Conservation (phyloP, 2,113 vertebrate species). For the Apistogramma diplotaenia region DNA sequence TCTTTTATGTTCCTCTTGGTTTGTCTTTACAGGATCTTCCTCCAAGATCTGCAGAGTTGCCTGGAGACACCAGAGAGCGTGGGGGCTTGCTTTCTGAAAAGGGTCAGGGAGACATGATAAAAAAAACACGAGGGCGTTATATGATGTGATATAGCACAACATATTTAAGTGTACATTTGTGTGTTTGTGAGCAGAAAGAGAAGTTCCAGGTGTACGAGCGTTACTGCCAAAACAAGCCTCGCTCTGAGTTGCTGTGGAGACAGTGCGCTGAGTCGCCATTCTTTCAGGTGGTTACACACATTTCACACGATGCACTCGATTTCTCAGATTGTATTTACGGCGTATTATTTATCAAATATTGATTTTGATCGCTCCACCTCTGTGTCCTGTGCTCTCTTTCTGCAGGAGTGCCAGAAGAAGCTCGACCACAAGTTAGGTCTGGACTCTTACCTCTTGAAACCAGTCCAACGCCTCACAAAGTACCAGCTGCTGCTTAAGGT, state of each 20-base stretch:
- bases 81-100: constrained; percentile 88
- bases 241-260: constrained; percentile 90
- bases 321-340: neutral
- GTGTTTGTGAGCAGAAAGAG: constrained; percentile 79
- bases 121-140: neutral
- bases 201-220: constrained; percentile 96
- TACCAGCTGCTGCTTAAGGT: constrained; percentile 97
- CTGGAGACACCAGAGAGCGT: constrained; percentile 86
- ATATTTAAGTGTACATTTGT: neutral
- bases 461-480: constrained; percentile 95
- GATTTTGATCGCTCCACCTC: neutral
- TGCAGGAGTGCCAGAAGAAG: constrained; percentile 92
- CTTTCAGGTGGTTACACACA: constrained; percentile 83
- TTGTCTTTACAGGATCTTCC: constrained; percentile 84
- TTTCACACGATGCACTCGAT: neutral
- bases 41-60: constrained; percentile 89
- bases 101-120: constrained; percentile 77
- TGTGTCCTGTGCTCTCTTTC: neutral
- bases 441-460: constrained; percentile 97
- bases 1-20: neutral
- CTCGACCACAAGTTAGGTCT: constrained; percentile 91
- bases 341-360: neutral
- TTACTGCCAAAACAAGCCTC: constrained; percentile 97
- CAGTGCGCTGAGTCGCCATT: constrained; percentile 90
- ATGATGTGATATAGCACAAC: neutral